phyloP scores from a whole-genome alignment of 2,888 invertebrate genomes.

The Drosophila antonietae region DNA sequence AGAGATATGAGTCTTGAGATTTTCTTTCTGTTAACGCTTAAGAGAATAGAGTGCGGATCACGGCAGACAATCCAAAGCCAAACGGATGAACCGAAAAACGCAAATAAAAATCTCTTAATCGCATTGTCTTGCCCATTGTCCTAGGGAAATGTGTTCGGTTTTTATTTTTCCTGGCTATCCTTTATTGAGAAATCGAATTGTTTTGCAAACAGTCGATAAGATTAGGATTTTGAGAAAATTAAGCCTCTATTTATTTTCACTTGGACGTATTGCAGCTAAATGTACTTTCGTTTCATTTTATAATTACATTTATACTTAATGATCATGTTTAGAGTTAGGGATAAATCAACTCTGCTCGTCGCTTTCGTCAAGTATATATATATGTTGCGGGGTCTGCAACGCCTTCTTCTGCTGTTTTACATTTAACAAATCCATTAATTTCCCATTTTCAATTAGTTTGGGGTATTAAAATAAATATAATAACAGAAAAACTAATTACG shows the following conservation, averaged over 20 bases:
- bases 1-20: slow-evolving; percentile 13
- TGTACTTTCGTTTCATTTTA: too few relatives aligned
- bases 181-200: slow-evolving; percentile 17
- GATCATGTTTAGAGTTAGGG: too few relatives aligned
- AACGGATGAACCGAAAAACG: slow-evolving; percentile 31
- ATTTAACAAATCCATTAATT: too few relatives aligned
- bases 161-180: slow-evolving; percentile 12
- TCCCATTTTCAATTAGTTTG: too few relatives aligned
- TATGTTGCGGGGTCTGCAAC: too few relatives aligned
- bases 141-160: slow-evolving; percentile 16
- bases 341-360: too few relatives aligned
- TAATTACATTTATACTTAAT: too few relatives aligned
- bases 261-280: not conserved
- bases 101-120: slow-evolving; percentile 24
- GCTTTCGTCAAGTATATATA: too few relatives aligned
- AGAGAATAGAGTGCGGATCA: slow-evolving; percentile 23
- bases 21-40: slow-evolving; percentile 18
- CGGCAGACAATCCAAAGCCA: slow-evolving; percentile 26
- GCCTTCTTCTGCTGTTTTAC: too few relatives aligned
- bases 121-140: slow-evolving; percentile 21
- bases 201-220: slow-evolving; percentile 36
- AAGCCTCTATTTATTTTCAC: not conserved
- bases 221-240: slow-evolving; percentile 32
- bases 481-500: too few relatives aligned
- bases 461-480: not conserved